Evolutionary conservation across 2,113 vertebrate genomes (phyloP), one percentile per base, ranked within the genome.

Genomic region (Neoarius graeffei): DNA sequence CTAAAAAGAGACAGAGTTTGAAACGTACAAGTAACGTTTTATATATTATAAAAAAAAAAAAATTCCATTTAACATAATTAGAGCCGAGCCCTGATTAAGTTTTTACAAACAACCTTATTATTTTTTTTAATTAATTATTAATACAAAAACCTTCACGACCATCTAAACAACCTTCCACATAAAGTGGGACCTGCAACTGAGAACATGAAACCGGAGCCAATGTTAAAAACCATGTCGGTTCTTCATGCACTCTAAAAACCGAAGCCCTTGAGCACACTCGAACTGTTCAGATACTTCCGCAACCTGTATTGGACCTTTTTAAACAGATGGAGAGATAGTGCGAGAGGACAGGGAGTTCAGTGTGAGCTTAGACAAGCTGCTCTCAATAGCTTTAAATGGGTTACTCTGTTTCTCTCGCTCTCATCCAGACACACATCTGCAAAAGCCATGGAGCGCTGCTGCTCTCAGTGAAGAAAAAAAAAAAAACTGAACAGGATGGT

Each of bases 321-420:
- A 85, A 60, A 85, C 71, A 85, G 84, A 85, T 62, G 35, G 19
- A 60, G 56, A 76, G 84, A 76, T 76, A 48, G 71, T 7, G 84
- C n/a, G 30, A 60, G 66, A 85, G 83, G 67, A 67, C 82, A 57
- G 59, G 15, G 84, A 48, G 67, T 85, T 85, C 71, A 85, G 67
- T n/a, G 54, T 74, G 48, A 74, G n/a, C 80, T 60, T 81, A 73
- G 42, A 73, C 27, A 60, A 13, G 52, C 67, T 57, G 69, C 54
- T 85, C 84, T 35, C 20, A 73, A 71, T 42, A 67, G 82, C 60
- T 69, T 54, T 54, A 56, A 56, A 56, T 50, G 50, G 80, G 79
- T 54, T 84, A 84, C 66, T 69, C 83, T 5, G 60, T 81, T 81
- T 81, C 77, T 81, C 52, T 81, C n/a, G 54, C 54, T 57, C 77